A percentile compares a stretch with the other conserved stretches of the same genome.
These are phyloP conservation scores for Apotomis capreana DNA, from an alignment of 2,888 invertebrate genomes.

Conservation along the genomic window DNA sequence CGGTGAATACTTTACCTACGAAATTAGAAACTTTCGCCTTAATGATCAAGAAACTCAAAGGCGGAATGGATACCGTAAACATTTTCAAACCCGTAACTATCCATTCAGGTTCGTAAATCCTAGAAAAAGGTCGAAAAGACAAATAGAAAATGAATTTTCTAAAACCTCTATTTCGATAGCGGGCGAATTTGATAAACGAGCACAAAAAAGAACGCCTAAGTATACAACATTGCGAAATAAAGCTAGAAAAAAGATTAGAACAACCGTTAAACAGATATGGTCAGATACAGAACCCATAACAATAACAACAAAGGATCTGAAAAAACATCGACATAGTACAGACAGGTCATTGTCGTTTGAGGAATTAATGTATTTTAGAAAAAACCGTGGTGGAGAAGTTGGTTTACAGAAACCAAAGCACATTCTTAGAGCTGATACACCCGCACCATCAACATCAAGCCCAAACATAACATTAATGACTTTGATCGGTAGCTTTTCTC, in stretches of 20 bases:
- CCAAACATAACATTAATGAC: constrained; percentile 20
- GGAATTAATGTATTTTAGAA: constrained; percentile 73
- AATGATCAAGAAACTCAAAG: constrained; percentile 15
- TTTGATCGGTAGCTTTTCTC: constrained; percentile 57
- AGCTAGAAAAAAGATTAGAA: constrained; percentile 54
- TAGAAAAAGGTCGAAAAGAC: constrained; percentile 62
- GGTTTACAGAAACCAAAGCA: constrained; percentile 48
- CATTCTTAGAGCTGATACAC: not conserved
- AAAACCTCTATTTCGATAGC: constrained; percentile 71
- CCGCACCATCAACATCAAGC: not conserved
- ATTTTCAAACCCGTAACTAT: constrained; percentile 51
- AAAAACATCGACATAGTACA: constrained; percentile 53
- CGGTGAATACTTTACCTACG: not conserved
- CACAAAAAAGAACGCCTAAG: constrained; percentile 60
- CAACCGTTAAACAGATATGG: constrained; percentile 41
- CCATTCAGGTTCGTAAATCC: constrained; percentile 54
- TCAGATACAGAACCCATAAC: constrained; percentile 68
- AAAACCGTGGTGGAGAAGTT: constrained; percentile 55
- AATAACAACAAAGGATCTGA: constrained; percentile 52
- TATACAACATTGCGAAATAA: constrained; percentile 66
- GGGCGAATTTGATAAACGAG: constrained; percentile 56
- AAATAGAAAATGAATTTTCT: constrained; percentile 53
- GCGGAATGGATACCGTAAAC: constrained; percentile 44
- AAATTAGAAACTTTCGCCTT: not conserved
- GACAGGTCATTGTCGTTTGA: constrained; percentile 78